These are phyloP conservation scores for Daphoenositta chrysoptera DNA, from an alignment of 2,113 vertebrate genomes.

Conservation along the genomic window DNA sequence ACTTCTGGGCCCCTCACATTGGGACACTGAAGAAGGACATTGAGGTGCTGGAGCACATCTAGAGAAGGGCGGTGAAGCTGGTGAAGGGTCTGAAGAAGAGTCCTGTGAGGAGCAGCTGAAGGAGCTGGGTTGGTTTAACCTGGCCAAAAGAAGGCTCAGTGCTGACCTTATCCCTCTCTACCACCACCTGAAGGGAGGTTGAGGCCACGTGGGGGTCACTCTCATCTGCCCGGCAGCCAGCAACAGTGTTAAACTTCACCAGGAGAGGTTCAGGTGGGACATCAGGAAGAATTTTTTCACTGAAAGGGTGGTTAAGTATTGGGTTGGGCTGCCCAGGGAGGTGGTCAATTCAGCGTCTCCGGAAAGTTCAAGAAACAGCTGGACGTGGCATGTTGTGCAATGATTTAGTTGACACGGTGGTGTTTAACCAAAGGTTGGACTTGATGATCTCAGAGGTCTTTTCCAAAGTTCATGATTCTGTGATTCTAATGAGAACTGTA, in stretches of 20 bases:
- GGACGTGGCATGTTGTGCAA: fast-evolving
- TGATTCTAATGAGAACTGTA: neutral
- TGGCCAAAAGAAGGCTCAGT: neutral
- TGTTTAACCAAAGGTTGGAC: neutral
- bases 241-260: too few species aligned
- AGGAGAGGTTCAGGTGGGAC: neutral
- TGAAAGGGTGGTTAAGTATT: neutral
- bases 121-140: neutral
- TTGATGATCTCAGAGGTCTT: neutral
- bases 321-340: neutral
- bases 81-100: neutral
- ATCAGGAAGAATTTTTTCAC: neutral
- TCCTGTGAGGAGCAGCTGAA: neutral
- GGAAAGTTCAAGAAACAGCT: neutral
- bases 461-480: neutral
- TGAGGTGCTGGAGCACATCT: neutral
- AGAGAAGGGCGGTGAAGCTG: neutral
- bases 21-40: neutral
- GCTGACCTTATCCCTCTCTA: neutral
- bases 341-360: neutral
- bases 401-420: neutral
- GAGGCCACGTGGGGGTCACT: fast-evolving
- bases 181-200: neutral
- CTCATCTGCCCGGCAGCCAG: neutral
- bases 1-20: neutral